Evolutionary conservation across 2,888 invertebrate species (phyloP), one percentile per base, ranked within the genome.

Genomic region (Cerceris rybyensis): DNA sequence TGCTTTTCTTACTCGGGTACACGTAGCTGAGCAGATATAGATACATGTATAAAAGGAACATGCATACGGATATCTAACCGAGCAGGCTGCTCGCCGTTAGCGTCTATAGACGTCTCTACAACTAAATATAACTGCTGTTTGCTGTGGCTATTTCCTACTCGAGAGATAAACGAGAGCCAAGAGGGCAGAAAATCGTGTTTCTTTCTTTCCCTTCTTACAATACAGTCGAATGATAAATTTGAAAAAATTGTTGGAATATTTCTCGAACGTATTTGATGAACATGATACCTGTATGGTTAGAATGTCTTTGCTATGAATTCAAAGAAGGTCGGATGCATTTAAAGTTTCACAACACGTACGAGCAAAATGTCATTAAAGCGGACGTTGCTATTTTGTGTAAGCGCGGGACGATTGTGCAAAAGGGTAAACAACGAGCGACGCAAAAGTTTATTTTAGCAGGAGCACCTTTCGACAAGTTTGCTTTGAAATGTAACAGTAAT

Each of bases 71-170:
- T 43, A 55, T 16, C 50, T 71, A 65, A 73, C 65, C 55, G 58
- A 58, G 70, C 64, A 63, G 65, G 50, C 28, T 28, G 28, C 72
- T 74, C 71, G 28, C 66, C 70, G 61, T 63, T 52, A 74, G 41
- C 49, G 52, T 59, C 69, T 69, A 71, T 72, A 54, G 50, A 66
- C 50, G 68, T 52, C 60, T 49, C 65, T 43, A 64, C 61, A 75
- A 71, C 83, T 88, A 88, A 88, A 88, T 88, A 85, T 88, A 88
- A 84, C 80, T 66, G 61, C 81, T 78, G 75, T 80, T 81, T 83
- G 78, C 79, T 63, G 65, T 28, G 75, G 81, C 85, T 86, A 83
- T 87, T 88, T 86, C 81, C 82, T 80, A 84, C 82, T 78, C 82
- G 67, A 81, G 67, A 81, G 78, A 87, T 82, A 80, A 80, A 80